A percentile compares a stretch with the other conserved stretches of the same genome.
Evolutionary conservation across 2,888 invertebrate species (phyloP).

Genomic region (Sarcophaga caerulescens): DNA sequence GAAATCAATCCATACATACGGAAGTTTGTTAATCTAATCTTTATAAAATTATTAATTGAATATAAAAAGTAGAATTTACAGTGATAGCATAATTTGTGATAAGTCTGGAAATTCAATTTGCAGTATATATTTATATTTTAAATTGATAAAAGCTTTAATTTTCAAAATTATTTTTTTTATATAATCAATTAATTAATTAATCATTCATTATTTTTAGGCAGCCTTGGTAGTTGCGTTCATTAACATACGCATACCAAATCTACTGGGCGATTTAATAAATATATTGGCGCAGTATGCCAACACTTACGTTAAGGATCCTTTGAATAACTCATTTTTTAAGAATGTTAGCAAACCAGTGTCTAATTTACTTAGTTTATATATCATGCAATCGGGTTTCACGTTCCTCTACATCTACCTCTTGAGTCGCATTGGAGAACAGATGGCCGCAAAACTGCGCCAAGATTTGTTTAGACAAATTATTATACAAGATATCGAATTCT

Average conservation of each 20-base stretch:
- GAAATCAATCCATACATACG: background rate
- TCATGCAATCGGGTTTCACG: conserved; percentile 87
- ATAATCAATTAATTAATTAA: conserved; percentile 32
- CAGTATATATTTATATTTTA: no score
- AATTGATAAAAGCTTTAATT: no score
- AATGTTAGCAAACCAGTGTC: conserved; percentile 78
- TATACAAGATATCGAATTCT: conserved; percentile 92
- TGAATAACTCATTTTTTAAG: conserved; percentile 77
- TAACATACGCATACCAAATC: conserved; percentile 93
- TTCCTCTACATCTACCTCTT: conserved; percentile 94
- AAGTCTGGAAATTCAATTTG: background rate
- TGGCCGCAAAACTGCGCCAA: conserved; percentile 90
- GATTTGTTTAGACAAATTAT: conserved; percentile 92
- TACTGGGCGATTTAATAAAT: conserved; percentile 92
- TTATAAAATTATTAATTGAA: no score
- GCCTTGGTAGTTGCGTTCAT: conserved; percentile 92
- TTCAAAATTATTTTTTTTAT: background rate
- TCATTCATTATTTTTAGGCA: conserved; percentile 85
- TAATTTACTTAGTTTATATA: conserved; percentile 79
- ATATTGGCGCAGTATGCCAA: conserved; percentile 85
- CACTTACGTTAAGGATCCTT: conserved; percentile 80
- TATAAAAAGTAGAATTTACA: background rate
- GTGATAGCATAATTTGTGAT: background rate
- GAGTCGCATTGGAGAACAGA: conserved; percentile 93
- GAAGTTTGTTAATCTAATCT: no score